Conservation (phyloP, 2,113 vertebrate species). For the Phaethornis superciliosus region DNA sequence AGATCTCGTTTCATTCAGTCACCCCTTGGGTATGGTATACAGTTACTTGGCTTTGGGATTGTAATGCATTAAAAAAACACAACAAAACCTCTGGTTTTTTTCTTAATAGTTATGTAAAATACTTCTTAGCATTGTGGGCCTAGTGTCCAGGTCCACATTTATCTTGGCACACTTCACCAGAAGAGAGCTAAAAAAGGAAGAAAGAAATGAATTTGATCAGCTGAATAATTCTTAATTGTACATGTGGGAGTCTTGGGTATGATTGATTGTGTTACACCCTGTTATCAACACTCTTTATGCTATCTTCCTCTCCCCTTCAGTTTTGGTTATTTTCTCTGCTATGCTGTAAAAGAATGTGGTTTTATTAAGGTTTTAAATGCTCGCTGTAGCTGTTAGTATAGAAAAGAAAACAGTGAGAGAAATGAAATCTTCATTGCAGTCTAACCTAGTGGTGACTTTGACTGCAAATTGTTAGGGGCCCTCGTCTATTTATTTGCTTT, state of each 20-base stretch:
- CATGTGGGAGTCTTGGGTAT: background rate
- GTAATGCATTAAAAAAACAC: background rate
- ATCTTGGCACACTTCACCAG: background rate
- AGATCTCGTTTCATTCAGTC: background rate
- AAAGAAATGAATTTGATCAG: background rate
- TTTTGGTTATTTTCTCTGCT: background rate
- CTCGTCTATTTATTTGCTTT: background rate
- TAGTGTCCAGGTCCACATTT: background rate
- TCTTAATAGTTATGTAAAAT: background rate
- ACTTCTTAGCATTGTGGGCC: background rate
- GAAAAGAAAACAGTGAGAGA: background rate
- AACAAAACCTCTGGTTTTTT: background rate
- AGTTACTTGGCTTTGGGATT: background rate
- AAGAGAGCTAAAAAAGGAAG: background rate
- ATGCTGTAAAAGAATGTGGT: background rate
- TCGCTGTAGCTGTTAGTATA: background rate
- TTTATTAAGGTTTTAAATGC: background rate
- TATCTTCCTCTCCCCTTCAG: background rate
- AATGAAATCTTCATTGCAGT: background rate
- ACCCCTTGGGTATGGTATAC: accelerated
- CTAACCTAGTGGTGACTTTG: background rate
- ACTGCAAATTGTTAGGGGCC: background rate
- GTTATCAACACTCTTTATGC: background rate
- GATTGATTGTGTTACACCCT: background rate
- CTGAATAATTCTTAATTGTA: background rate